Evolutionary conservation across 2,888 invertebrate species (phyloP).

Genomic region (Steinernema hermaphroditum): DNA sequence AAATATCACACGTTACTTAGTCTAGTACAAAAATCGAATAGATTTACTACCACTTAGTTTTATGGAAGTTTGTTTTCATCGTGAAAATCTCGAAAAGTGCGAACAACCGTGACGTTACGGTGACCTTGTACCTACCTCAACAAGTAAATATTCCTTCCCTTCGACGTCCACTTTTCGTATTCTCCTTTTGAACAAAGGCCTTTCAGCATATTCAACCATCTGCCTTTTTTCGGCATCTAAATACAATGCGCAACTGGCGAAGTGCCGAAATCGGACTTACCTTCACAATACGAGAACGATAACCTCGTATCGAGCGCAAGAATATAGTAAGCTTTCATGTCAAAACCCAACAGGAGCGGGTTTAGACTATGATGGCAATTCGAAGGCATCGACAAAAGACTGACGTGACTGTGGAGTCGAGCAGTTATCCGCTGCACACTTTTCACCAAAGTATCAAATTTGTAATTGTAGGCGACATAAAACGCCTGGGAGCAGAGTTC

Average conservation of each 20-base stretch:
- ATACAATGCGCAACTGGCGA: too few species aligned
- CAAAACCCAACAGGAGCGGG: background rate
- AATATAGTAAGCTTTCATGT: slow-evolving; percentile 8
- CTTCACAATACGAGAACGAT: background rate
- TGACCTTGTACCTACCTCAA: too few species aligned
- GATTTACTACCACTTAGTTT: too few species aligned
- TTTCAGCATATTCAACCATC: background rate
- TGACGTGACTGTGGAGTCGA: background rate
- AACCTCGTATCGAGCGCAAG: background rate
- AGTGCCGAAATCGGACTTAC: background rate
- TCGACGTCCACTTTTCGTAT: background rate
- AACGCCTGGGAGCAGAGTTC: slow-evolving; percentile 26
- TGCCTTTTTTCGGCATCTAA: background rate
- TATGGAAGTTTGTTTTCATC: too few species aligned
- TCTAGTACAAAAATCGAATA: too few species aligned
- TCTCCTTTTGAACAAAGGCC: background rate
- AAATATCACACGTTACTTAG: background rate
- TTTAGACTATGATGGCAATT: background rate
- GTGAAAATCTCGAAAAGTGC: too few species aligned
- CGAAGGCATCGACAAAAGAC: background rate
- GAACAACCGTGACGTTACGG: too few species aligned
- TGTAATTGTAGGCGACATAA: slow-evolving; percentile 26
- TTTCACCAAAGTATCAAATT: slow-evolving; percentile 25
- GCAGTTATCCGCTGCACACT: background rate
- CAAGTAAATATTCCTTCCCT: background rate